Conservation (phyloP, 2,113 vertebrate species). For the Mirza zaza region DNA sequence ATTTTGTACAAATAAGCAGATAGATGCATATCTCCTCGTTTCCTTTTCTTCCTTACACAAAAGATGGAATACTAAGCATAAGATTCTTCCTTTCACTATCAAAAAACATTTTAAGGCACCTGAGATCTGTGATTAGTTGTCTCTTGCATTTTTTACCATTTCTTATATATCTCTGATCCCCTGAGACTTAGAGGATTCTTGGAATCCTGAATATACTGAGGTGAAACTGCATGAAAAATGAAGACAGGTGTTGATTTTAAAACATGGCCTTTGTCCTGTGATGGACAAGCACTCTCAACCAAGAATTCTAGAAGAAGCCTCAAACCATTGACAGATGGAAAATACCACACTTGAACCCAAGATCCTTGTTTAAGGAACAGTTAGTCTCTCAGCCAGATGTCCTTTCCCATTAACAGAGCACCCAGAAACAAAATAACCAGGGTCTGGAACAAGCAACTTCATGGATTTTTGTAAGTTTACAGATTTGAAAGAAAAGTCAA, state of each 20-base stretch:
- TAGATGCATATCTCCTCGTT: background rate
- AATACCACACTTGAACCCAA: background rate
- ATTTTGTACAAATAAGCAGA: conserved; percentile 25
- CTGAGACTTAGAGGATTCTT: background rate
- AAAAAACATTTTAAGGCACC: background rate
- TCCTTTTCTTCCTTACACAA: background rate
- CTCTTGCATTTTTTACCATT: background rate
- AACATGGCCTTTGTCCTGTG: background rate
- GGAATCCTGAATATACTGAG: background rate
- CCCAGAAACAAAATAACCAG: background rate
- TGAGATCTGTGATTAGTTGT: background rate
- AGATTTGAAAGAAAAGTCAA: background rate
- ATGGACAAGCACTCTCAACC: background rate
- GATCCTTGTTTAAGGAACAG: background rate
- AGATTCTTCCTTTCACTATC: background rate
- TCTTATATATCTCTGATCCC: background rate
- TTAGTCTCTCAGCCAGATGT: background rate
- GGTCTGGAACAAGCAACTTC: background rate
- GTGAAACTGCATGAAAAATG: background rate
- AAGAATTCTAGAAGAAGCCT: background rate
- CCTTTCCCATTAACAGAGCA: background rate
- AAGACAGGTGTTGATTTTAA: background rate
- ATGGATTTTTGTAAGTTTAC: background rate
- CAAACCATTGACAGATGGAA: background rate
- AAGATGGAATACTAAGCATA: background rate